Percentiles rank a stretch among this genome's conserved stretches.
These are phyloP conservation scores for Pangasius djambal DNA, from an alignment of 2,797 vertebrate species.

Conservation along the genomic window DNA sequence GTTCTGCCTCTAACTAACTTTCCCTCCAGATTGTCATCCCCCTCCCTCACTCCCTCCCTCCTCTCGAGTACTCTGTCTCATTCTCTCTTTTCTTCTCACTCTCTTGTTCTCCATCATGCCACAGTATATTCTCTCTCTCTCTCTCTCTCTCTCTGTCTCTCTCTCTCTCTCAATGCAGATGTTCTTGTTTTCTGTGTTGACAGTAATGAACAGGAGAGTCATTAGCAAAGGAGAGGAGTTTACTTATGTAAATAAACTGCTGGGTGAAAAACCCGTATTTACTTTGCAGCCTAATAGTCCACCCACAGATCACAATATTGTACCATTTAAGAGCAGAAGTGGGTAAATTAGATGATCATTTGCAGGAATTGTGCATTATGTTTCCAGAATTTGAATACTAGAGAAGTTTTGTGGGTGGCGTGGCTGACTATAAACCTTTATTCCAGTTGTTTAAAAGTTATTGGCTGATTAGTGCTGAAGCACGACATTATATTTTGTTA, in stretches of 20 bases:
- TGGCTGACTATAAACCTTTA: background rate
- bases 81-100: conserved; percentile 58
- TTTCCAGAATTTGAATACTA: conserved; percentile 4
- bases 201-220: conserved; percentile 80
- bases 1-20: conserved; percentile 66
- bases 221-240: conserved; percentile 77
- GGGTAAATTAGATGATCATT: conserved; percentile 47
- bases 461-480: conserved; percentile 13
- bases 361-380: conserved; percentile 30
- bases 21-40: conserved; percentile 51
- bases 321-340: conserved; percentile 51
- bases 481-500: background rate
- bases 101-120: conserved; percentile 25
- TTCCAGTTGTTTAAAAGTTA: conserved; percentile 21
- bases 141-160: conserved; percentile 65
- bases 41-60: conserved; percentile 19
- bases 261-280: conserved; percentile 69
- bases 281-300: conserved; percentile 52
- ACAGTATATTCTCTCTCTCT: conserved; percentile 61
- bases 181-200: conserved; percentile 74
- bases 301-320: conserved; percentile 54
- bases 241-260: conserved; percentile 72
- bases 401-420: background rate
- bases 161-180: conserved; percentile 73
- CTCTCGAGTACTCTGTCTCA: conserved; percentile 26